Percentiles rank a stretch among this genome's conserved stretches.
Evolutionary conservation across 2,113 vertebrate species (phyloP).

Genomic region (Apistogramma diplotaenia): DNA sequence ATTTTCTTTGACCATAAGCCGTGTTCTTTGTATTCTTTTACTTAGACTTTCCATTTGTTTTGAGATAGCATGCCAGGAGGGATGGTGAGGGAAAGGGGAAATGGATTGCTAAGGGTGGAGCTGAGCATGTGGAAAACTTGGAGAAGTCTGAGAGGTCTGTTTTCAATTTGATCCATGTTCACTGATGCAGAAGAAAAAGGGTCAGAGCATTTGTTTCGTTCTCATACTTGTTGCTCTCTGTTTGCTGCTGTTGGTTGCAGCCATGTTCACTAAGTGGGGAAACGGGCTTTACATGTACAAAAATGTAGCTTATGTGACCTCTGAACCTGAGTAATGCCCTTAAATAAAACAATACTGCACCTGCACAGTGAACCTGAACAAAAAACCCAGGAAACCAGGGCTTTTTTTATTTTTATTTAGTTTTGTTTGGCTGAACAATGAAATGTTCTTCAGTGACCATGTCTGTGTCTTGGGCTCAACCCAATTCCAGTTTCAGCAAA

Average conservation of each 20-base stretch:
- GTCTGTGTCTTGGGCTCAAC: not conserved
- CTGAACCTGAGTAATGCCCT: not conserved
- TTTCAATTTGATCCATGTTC: conserved; percentile 75
- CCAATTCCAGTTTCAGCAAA: not conserved
- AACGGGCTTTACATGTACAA: not conserved
- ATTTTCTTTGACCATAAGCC: not conserved
- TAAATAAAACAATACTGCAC: not conserved
- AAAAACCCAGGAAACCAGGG: not conserved
- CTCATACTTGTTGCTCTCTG: conserved; percentile 42
- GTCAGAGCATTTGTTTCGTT: conserved; percentile 23
- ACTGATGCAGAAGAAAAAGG: conserved; percentile 48
- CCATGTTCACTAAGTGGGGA: not conserved
- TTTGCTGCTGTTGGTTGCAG: conserved; percentile 48
- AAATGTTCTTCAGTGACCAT: not conserved
- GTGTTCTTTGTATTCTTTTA: conserved; percentile 34
- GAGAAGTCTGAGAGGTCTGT: conserved; percentile 64
- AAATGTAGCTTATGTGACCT: not conserved
- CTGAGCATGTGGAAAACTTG: conserved; percentile 41
- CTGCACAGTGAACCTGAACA: not conserved
- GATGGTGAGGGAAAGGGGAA: conserved; percentile 31
- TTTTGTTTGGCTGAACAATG: not conserved
- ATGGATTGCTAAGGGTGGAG: conserved; percentile 55
- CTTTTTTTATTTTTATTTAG: not conserved
- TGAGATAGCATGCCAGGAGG: conserved; percentile 40
- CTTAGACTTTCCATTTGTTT: conserved; percentile 50